Base-by-base conservation (phyloP, 2,888 invertebrate species). In the Lumbricus terrestris region DNA sequence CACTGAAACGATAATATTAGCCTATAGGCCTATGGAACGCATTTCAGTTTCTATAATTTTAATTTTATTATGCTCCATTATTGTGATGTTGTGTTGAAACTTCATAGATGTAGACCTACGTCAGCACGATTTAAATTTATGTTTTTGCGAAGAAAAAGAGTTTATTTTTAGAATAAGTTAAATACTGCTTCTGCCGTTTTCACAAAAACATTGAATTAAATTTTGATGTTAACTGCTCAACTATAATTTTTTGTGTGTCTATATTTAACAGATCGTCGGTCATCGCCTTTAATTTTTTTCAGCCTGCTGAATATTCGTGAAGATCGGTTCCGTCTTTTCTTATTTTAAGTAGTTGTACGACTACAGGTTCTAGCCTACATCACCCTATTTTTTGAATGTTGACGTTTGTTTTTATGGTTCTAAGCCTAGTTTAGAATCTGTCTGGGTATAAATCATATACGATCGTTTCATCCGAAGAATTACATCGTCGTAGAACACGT, bases 211-310 rank as follows among this genome's bases (percentile, higher is more conserved):
- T 85, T 37, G 35, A 85, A 35, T 34, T 85, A 20, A 85, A 34
- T 85, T 85, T 37, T 85, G 34, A 85, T 85, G 85, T 85, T 85
- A 23, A 85, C 85, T 85, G 85, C 85, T 85, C 85, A 85, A 85
- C 47, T 42, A 42, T 42, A 16, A 42, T 85, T 85, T 34, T 85
- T 20, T 34, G 15, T 40, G 15, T 11, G 40, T 40, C 18, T 15
- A 15, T 85, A 33, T 16, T 35, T 85, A 85, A 85, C 37, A 37
- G 85, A 85, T 37, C n/a, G 85, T 85, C 85, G 1, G 1, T 85
- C 34, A 85, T 20, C n/a, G 85, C 85, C 33, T 85, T 85, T 85
- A 34, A 85, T 34, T 85, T 85, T 69, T 34, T 85, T 82, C n/a
- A 85, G 34, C 37, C 85, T 85, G 85, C 85, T 85, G 85, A 85